Base-by-base conservation (phyloP, 2,113 vertebrate genomes). In the Ailuropoda melanoleuca region DNA sequence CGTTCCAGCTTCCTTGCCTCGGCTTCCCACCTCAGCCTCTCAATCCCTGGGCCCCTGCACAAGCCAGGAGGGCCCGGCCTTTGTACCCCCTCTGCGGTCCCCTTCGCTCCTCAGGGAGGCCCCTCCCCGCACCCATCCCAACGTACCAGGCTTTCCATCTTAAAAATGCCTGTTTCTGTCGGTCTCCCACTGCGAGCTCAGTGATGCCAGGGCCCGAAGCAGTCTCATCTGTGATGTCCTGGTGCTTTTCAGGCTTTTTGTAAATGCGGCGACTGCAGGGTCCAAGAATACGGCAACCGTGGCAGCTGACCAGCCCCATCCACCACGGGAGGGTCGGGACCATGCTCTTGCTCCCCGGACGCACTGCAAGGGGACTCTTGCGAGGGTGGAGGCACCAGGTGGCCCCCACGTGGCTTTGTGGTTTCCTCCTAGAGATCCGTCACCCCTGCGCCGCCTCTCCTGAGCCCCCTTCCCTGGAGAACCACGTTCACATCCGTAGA, bases 241-340 rank as follows among this genome's bases (percentile, higher is more conserved):
- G 1, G 89, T 3, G 34, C 48, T 19, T 43, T 43, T 14, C 9
- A 19, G 31, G 29, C 8, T 0, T n/a, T 4, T 12, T 12, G 1
- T 8, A 34, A 9, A 9, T 12, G 70, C 1, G 24, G 17, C 11
- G 19, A 60, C 34, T 1, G 8, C 34, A 2, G 7, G n/a, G 48
- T 26, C 84, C 10, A 19, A 18, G 85, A 10, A 18, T 17, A 1
- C 0, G 18, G 48, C 23, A 3, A 43, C 37, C 12, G 4, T 1
- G 3, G 87, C 87, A 31, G 26, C 15, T 23, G 50, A 21, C 21
- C 29, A 15, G 43, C 4, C 2, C 17, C 14, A 39, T 34, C 39
- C 31, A 11, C 53, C 82, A 6, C 7, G 12, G 62, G 46, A 43
- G 46, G 18, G 5, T 15, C 64, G 8, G n/a, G 34, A 18, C 37